phyloP scores from a whole-genome alignment of 2,113 vertebrate genomes.

The Mesoclemmys tuberculata region DNA sequence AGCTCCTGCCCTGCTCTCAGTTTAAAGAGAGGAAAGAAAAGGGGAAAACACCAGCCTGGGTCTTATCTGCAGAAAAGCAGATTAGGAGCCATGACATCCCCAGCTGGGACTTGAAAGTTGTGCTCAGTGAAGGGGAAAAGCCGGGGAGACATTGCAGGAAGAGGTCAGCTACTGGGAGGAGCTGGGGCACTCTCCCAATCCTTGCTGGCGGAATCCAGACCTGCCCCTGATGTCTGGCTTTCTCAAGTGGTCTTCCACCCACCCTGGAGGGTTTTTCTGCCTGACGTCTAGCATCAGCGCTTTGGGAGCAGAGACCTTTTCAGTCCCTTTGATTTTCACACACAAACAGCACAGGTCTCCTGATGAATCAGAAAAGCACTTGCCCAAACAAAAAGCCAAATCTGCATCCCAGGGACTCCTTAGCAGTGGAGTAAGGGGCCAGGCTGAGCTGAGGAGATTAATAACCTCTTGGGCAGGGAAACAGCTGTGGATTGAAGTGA shows the following conservation, averaged over 20 bases:
- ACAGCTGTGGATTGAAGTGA: conserved; percentile 8
- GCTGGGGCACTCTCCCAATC: neutral
- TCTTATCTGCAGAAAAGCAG: conserved; percentile 62
- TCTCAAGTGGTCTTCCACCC: conserved; percentile 14
- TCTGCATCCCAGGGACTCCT: conserved; percentile 16
- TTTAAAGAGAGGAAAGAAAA: conserved; percentile 62
- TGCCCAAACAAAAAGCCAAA: conserved; percentile 54
- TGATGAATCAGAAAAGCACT: conserved; percentile 44
- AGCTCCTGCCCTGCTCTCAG: conserved; percentile 14
- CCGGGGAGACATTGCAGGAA: neutral
- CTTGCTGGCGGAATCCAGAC: neutral
- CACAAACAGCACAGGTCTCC: neutral
- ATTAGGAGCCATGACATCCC: conserved; percentile 41
- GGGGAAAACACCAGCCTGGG: conserved; percentile 51
- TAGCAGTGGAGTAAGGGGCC: conserved; percentile 33
- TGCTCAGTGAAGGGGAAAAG: conserved; percentile 16
- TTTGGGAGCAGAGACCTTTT: neutral
- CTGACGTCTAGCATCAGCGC: neutral
- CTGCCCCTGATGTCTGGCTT: neutral
- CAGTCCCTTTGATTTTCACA: conserved; percentile 26
- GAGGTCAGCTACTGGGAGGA: neutral
- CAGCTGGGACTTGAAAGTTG: conserved; percentile 44
- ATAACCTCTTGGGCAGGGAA: neutral
- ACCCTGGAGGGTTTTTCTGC: rapidly evolving
- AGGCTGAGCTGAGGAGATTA: neutral